A percentile compares a stretch with the other conserved stretches of the same genome.
Evolutionary conservation across 2,113 vertebrate genomes (phyloP).

Genomic region (Mesembrinibis cayennensis): DNA sequence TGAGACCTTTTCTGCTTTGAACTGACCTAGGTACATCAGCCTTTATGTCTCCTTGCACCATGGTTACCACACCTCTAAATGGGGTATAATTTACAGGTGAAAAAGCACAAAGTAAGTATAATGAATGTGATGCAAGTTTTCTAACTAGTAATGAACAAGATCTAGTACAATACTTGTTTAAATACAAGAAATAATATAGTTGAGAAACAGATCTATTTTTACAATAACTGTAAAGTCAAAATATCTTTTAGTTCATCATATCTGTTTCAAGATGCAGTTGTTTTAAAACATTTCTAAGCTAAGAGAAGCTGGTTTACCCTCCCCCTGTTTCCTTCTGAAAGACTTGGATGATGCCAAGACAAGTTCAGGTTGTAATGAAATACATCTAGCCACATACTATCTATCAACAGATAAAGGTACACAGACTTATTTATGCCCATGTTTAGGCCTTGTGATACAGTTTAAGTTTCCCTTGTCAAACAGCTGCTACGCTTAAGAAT

Average conservation of each 20-base stretch:
- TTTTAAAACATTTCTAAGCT: neutral
- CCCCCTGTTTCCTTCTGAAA: neutral
- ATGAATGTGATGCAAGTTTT: neutral
- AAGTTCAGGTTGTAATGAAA: neutral
- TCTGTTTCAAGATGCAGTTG: neutral
- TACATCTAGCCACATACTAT: neutral
- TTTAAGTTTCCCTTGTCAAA: neutral
- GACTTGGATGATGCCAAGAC: neutral
- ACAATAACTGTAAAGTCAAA: neutral
- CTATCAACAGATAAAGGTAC: neutral
- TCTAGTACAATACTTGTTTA: neutral
- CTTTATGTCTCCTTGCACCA: neutral
- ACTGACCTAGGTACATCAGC: neutral
- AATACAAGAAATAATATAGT: neutral
- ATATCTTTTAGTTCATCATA: neutral
- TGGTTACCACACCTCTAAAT: neutral
- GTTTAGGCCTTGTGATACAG: neutral
- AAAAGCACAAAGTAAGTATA: neutral
- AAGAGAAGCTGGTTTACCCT: neutral
- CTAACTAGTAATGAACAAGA: neutral
- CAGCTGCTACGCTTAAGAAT: neutral
- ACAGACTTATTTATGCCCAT: neutral
- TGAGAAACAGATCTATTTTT: neutral
- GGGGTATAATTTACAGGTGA: neutral
- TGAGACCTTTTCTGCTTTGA: neutral